Evolutionary conservation across 2,113 vertebrate species (phyloP).

Genomic region (Sciurus niger): DNA sequence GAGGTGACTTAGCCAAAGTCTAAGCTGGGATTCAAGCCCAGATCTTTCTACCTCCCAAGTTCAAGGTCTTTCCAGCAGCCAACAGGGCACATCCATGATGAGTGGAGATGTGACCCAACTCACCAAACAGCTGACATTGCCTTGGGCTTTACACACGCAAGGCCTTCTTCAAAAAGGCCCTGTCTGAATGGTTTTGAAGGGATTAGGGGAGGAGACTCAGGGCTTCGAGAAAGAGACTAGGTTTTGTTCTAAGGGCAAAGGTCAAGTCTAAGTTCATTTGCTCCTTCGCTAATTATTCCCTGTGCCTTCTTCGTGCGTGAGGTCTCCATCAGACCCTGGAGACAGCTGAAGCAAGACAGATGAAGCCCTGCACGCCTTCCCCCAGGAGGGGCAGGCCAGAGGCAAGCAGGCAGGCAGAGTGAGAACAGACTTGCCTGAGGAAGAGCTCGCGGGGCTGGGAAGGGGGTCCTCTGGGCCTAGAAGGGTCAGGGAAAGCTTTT

Average conservation of each 20-base stretch:
- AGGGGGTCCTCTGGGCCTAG: not conserved
- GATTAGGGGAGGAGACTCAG: not conserved
- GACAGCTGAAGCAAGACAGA: not conserved
- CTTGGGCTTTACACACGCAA: fast-evolving
- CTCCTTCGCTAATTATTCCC: not conserved
- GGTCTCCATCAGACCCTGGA: not conserved
- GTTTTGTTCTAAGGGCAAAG: slow-evolving; percentile 1
- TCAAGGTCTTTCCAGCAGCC: not conserved
- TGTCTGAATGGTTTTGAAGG: not conserved
- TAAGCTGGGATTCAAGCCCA: not conserved
- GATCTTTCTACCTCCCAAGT: not conserved
- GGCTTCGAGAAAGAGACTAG: not conserved
- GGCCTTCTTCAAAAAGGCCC: not conserved
- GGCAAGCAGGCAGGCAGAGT: not conserved
- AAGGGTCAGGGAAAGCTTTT: not conserved
- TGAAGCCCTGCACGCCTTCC: not conserved
- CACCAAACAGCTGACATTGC: not conserved
- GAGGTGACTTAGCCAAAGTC: not conserved
- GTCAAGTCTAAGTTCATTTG: not conserved
- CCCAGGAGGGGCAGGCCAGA: not conserved
- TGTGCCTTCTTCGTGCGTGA: not conserved
- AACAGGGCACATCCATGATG: fast-evolving
- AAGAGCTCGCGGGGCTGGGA: not conserved
- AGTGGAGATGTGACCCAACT: not conserved
- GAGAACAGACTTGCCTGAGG: not conserved